Percentiles rank a stretch among this genome's conserved stretches.
Evolutionary conservation across 2,888 invertebrate species (phyloP).

Genomic region (Dryobota labecula): DNA sequence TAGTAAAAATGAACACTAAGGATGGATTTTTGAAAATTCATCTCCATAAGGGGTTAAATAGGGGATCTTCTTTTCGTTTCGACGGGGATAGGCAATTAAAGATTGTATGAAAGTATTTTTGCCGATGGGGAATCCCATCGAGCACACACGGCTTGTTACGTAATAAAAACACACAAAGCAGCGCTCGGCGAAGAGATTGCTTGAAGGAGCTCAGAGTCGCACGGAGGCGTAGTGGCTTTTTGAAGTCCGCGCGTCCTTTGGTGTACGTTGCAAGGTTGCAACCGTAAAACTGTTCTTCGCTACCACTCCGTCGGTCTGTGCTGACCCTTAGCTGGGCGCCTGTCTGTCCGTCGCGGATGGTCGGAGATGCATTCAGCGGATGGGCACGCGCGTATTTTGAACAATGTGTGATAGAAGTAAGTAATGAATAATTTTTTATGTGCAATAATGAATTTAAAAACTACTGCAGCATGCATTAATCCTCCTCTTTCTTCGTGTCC

Average conservation of each 20-base stretch:
- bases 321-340: slow-evolving; percentile 61
- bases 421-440: neutral
- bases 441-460: neutral
- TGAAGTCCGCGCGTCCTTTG: neutral
- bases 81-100: no score
- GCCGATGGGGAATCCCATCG: no score
- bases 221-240: neutral
- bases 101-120: no score
- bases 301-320: neutral
- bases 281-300: no score
- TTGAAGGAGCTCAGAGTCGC: neutral
- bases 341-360: slow-evolving; percentile 73
- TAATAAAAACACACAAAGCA: neutral
- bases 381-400: slow-evolving; percentile 41
- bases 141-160: no score
- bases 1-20: no score
- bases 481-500: no score
- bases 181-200: neutral
- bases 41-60: no score
- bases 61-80: no score
- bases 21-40: no score
- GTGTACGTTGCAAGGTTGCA: neutral
- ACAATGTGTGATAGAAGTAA: slow-evolving; percentile 11
- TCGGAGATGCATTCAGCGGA: slow-evolving; percentile 72
- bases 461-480: neutral